These are phyloP conservation scores for Poeciliopsis retropinna DNA, from an alignment of 2,113 vertebrate species.

Conservation along the genomic window DNA sequence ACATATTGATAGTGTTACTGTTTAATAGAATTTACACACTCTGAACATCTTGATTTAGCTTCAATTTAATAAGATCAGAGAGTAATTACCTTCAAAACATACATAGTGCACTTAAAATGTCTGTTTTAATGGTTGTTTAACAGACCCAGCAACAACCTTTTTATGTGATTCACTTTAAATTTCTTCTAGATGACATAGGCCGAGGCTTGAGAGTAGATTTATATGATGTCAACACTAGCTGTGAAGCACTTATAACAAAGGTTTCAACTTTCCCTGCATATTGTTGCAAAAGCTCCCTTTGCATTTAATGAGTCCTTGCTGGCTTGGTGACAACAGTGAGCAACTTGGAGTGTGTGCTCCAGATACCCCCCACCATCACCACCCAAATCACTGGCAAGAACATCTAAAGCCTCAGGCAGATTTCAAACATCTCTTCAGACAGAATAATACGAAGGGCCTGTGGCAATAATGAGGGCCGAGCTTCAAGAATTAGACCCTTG, in stretches of 20 bases:
- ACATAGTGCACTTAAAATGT: background rate
- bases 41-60: constrained; percentile 16
- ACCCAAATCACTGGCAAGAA: constrained; percentile 49
- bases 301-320: constrained; percentile 57
- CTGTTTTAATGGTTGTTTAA: background rate
- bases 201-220: constrained; percentile 1
- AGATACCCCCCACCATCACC: constrained; percentile 16
- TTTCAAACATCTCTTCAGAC: constrained; percentile 57
- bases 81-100: background rate
- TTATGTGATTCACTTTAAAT: background rate
- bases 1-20: background rate
- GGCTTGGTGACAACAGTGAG: constrained; percentile 44
- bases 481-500: constrained; percentile 46
- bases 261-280: constrained; percentile 21
- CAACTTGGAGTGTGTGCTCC: constrained; percentile 30
- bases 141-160: background rate
- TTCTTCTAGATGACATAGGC: constrained; percentile 3
- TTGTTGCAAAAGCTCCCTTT: constrained; percentile 23
- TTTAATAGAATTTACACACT: background rate
- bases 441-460: constrained; percentile 58
- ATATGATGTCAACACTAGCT: constrained; percentile 13
- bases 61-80: background rate
- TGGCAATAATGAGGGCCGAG: constrained; percentile 53
- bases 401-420: constrained; percentile 50
- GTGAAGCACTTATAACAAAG: background rate